Base-by-base conservation (phyloP, 92 coral and sea anemone genomes). In the Diadumene lineata region DNA sequence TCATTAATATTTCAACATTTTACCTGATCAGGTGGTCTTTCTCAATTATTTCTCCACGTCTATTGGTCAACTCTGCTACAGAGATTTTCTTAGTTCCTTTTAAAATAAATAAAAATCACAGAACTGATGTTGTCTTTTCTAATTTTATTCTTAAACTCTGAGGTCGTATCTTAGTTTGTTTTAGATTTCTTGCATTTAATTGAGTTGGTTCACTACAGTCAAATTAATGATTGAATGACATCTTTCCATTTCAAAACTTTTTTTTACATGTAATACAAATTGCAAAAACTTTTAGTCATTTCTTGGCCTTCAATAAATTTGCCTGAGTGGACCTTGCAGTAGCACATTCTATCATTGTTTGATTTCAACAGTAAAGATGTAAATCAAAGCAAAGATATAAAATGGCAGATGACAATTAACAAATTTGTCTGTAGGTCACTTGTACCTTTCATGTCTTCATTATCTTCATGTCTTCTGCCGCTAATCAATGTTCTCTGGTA, bases 11-110 rank as follows among this genome's bases (percentile, higher is more conserved):
- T n/a, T 25, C 58, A 24, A 24, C 31, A 48, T 9, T 34, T 72
- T 75, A 92, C 99, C 97, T 88, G 76, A 96, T 96, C 9, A 96
- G 81, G 61, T 96, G 93, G 70, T 96, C 96, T 28, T 86, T 75
- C 68, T 96, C 99, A 19, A 91, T 77, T 21, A 96, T 77, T 53
- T 85, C 68, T 6, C 99, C 97, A 79, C 86, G 71, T 33, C 79
- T 78, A 16, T 88, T 85, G 44, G 82, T 80, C 69, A 87, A 62
- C 84, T 72, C 65, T 0, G 85, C 85, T 43, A 64, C 32, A 0
- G 88, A 77, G 50, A 73, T 74, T 50, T 81, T 88, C 44, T 79
- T 72, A 1, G 53, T 74, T 18, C 18, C 70, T 56, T 9, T 11
- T 1, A 30, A 29, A 11, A 58, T 23, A 15, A 53, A 53, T 16